Evolutionary conservation across 1,140 invertebrate genomes (phyloP).

Genomic region (Asbolus verrucosus): DNA sequence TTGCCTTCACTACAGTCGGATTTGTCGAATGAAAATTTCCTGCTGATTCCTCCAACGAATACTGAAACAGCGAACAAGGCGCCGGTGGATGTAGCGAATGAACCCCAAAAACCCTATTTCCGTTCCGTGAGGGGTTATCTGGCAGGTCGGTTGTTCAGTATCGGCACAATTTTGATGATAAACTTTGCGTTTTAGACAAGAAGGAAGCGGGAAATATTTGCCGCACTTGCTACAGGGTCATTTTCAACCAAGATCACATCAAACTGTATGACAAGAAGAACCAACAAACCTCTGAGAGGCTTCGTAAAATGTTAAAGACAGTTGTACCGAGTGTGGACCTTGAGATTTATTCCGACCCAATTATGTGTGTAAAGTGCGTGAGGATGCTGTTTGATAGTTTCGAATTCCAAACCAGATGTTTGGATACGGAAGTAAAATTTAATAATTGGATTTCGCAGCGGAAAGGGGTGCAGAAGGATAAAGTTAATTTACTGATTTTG

Average conservation of each 20-base stretch:
- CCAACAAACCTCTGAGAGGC: neutral
- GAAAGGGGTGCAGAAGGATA: neutral
- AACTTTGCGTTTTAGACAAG: neutral
- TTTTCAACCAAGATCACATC: neutral
- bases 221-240: neutral
- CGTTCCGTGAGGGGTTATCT: neutral
- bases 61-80: too few species aligned
- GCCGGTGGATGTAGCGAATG: too few species aligned
- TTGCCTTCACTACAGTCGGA: too few species aligned
- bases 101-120: neutral
- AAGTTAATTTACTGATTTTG: neutral
- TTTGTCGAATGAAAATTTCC: too few species aligned
- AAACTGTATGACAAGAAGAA: neutral
- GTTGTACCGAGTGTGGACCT: neutral
- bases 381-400: neutral
- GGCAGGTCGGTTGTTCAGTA: neutral
- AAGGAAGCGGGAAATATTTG: neutral
- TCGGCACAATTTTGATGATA: neutral
- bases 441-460: neutral
- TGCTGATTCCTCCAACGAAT: too few species aligned
- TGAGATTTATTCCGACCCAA: neutral
- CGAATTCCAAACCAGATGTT: neutral
- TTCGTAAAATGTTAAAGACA: neutral
- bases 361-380: neutral
- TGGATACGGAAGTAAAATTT: neutral